A percentile compares a stretch with the other conserved stretches of the same genome.
phyloP scores from a whole-genome alignment of 2,888 invertebrate species.

The Oligia latruncula region DNA sequence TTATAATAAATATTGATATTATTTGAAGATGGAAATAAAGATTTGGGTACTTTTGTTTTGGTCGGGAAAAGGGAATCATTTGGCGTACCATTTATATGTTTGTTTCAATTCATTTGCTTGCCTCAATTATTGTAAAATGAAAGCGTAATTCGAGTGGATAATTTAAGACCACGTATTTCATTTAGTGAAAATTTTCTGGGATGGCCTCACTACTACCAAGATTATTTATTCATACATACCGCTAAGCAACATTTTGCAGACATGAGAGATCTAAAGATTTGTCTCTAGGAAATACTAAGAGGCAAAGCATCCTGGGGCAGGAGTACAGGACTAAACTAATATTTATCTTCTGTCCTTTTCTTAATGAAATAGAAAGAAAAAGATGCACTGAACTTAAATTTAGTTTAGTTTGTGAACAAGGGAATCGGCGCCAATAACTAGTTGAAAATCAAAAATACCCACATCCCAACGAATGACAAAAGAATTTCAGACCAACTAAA shows the following conservation, averaged over 20 bases:
- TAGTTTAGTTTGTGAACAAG: no score
- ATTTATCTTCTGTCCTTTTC: no score
- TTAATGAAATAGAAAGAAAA: no score
- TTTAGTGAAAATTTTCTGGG: background rate
- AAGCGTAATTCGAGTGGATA: constrained; percentile 1
- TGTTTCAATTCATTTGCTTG: constrained; percentile 2
- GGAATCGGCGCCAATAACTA: no score
- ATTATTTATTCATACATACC: no score
- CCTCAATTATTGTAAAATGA: background rate
- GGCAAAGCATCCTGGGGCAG: background rate
- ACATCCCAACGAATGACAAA: background rate
- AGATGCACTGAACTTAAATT: no score
- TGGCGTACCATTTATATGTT: constrained; percentile 1
- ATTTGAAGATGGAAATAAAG: constrained; percentile 26
- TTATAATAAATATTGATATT: constrained; percentile 52
- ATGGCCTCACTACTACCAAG: background rate
- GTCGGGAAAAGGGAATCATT: constrained; percentile 5
- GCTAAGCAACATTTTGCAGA: background rate
- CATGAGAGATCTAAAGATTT: background rate
- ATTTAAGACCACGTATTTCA: background rate
- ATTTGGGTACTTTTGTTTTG: constrained; percentile 14
- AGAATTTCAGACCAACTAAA: no score
- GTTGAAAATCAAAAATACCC: background rate
- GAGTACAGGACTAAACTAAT: no score
- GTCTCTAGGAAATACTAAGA: background rate